A percentile compares a stretch with the other conserved stretches of the same genome.
Evolutionary conservation across 1,140 invertebrate species (phyloP).

Genomic region (Aplysia californica): DNA sequence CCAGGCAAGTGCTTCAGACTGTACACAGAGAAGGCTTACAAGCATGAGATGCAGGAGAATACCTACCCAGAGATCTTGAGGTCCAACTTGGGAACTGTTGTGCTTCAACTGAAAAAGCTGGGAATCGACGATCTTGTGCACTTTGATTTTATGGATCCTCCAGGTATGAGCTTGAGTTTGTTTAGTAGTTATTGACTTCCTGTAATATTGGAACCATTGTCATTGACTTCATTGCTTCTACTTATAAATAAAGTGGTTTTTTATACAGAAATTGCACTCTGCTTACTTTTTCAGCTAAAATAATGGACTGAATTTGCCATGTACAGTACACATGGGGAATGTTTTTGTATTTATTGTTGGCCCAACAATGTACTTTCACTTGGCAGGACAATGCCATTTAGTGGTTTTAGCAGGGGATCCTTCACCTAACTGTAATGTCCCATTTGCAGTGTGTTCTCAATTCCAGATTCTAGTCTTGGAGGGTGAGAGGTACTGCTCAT

Average conservation of each 20-base stretch:
- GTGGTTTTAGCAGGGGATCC: no score
- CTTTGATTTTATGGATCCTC: slow-evolving; percentile 99
- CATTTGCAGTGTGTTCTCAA: no score
- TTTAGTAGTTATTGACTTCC: not conserved
- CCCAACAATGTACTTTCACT: no score
- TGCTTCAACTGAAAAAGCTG: slow-evolving; percentile 97
- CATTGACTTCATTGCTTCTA: no score
- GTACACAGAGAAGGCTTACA: slow-evolving; percentile 99
- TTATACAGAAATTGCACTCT: no score
- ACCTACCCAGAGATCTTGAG: slow-evolving; percentile 99
- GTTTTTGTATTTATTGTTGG: not conserved
- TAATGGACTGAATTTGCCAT: not conserved
- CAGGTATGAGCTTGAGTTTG: slow-evolving; percentile 69
- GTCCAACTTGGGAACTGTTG: slow-evolving; percentile 96
- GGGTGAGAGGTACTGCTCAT: no score
- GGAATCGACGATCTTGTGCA: slow-evolving; percentile 99
- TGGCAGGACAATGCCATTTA: no score
- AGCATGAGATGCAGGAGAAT: slow-evolving; percentile 99
- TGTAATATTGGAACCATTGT: not conserved
- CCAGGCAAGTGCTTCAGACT: slow-evolving; percentile 99
- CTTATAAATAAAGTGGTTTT: no score
- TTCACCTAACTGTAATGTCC: no score
- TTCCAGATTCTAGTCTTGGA: no score
- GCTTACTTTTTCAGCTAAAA: no score
- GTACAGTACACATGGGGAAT: not conserved